Conservation (phyloP, 2,797 vertebrate genomes). For the Linurgus olivaceus region DNA sequence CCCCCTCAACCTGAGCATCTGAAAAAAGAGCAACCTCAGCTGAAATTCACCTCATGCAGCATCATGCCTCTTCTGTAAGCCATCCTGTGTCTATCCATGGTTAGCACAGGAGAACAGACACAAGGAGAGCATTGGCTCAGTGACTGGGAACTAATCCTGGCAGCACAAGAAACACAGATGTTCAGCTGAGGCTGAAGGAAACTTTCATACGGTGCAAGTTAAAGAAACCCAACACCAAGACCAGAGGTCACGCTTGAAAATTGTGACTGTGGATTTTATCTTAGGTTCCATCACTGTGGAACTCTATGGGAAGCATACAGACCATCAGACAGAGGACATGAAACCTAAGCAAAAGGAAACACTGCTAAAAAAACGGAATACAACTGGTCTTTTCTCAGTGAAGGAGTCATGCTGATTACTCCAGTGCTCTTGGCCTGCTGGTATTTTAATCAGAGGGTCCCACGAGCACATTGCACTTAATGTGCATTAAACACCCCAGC, state of each 20-base stretch:
- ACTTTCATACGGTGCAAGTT: not conserved
- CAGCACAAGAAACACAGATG: not conserved
- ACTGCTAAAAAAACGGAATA: not conserved
- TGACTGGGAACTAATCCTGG: not conserved
- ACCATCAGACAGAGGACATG: accelerated
- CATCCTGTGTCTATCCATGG: not conserved
- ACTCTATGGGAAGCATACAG: not conserved
- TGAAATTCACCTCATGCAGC: not conserved
- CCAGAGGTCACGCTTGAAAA: not conserved
- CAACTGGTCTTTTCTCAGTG: not conserved
- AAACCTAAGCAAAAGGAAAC: not conserved
- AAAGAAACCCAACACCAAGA: not conserved
- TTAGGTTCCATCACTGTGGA: accelerated
- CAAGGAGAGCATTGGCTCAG: accelerated
- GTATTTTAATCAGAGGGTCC: not conserved
- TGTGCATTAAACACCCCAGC: not conserved
- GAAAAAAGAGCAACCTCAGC: not conserved
- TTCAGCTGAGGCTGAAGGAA: not conserved
- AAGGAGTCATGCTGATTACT: not conserved
- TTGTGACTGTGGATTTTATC: not conserved
- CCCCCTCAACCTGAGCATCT: not conserved
- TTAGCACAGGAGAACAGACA: not conserved
- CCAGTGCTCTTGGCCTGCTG: not conserved
- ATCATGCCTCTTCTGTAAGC: not conserved
- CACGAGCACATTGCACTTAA: not conserved